Percentiles rank a stretch among this genome's conserved stretches.
These are phyloP conservation scores for Emydocephalus ijimae DNA, from an alignment of 2,113 vertebrate species.

Conservation along the genomic window DNA sequence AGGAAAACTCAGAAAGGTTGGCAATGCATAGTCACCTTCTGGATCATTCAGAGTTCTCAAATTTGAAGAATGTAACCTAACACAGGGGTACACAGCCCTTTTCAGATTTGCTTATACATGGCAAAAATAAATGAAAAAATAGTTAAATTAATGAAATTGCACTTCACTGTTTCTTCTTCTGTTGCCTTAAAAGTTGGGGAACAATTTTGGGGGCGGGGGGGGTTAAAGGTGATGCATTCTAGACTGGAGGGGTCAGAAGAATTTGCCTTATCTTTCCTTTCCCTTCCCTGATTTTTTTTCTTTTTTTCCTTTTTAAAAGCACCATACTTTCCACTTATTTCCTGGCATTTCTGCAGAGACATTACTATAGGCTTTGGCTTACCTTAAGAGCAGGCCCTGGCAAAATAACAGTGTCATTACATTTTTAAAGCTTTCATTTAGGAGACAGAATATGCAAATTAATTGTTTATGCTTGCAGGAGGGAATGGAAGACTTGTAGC, in stretches of 20 bases:
- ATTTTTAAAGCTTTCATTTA: not conserved
- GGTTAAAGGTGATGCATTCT: not conserved
- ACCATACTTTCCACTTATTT: conserved; percentile 25
- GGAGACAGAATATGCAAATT: conserved; percentile 4
- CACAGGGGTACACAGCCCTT: not conserved
- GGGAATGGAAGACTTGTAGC: conserved; percentile 30
- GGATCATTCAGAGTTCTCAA: not conserved
- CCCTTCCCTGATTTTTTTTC: not conserved
- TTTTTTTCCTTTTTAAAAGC: conserved; percentile 33
- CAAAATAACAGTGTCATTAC: conserved; percentile 49
- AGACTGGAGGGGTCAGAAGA: conserved; percentile 8
- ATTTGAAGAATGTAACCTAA: not conserved
- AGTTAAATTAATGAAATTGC: not conserved
- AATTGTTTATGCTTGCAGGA: not conserved
- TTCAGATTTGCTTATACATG: not conserved
- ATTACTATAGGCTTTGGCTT: conserved; percentile 29
- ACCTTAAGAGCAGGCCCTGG: conserved; percentile 40
- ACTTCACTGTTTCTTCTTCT: not conserved
- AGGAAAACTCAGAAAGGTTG: not conserved
- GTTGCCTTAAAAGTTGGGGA: not conserved
- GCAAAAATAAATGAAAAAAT: not conserved
- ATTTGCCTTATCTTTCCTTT: not conserved
- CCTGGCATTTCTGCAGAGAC: conserved; percentile 13
- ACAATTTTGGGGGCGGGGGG: too few species aligned
- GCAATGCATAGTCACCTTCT: not conserved